Evolutionary conservation across 2,797 vertebrate genomes (phyloP).

Genomic region (Takifugu ocellatus): DNA sequence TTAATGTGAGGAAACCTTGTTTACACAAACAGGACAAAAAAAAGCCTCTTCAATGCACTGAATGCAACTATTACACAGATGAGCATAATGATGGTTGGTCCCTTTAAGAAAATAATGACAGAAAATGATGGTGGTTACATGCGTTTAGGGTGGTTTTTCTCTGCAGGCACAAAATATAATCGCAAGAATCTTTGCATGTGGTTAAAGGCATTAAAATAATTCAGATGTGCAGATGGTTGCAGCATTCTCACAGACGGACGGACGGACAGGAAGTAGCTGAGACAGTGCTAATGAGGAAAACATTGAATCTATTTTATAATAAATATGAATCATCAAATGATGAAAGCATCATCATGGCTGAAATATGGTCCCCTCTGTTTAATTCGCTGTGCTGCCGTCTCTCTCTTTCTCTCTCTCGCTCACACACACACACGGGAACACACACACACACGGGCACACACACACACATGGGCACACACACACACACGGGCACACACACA

Average conservation of each 20-base stretch:
- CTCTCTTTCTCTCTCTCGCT: conserved; percentile 4
- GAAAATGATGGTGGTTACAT: conserved; percentile 2
- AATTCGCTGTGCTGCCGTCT: no score
- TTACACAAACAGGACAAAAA: neutral
- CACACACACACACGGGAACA: conserved; percentile 18
- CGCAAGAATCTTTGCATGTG: neutral
- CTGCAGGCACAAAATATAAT: neutral
- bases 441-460: neutral
- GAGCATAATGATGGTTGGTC: neutral
- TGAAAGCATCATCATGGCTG: neutral
- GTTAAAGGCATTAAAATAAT: neutral
- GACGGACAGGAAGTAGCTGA: neutral
- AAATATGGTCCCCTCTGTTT: neutral
- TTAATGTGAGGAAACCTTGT: neutral
- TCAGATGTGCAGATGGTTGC: conserved; percentile 19
- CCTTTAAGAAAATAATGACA: neutral
- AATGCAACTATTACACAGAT: neutral
- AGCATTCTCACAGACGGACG: conserved; percentile 32
- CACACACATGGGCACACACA: no score
- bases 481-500: no score
- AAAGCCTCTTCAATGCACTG: neutral
- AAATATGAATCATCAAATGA: neutral
- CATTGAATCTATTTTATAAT: no score
- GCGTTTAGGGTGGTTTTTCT: conserved; percentile 5
- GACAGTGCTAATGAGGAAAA: neutral